Percentiles rank a stretch among this genome's conserved stretches.
phyloP scores from a whole-genome alignment of 92 coral and sea anemone genomes.

The Zoanthus gigantus region DNA sequence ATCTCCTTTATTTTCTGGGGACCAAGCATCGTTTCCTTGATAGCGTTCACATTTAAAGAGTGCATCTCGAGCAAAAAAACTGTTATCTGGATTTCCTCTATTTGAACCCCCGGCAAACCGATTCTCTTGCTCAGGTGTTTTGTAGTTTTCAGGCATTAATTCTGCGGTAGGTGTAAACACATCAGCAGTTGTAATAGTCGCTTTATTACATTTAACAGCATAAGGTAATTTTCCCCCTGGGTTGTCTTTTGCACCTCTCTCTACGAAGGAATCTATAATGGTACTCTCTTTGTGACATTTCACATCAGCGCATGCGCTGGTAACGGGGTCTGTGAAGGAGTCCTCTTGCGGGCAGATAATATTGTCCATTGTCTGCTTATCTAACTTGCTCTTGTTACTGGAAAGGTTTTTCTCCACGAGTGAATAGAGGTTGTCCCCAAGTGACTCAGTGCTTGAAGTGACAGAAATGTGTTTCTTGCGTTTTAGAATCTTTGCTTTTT shows the following conservation, averaged over 20 bases:
- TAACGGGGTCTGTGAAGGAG: background rate
- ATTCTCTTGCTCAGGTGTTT: background rate
- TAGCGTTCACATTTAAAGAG: background rate
- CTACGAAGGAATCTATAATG: background rate
- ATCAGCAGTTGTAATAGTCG: background rate
- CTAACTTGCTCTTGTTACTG: background rate
- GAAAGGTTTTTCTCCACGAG: background rate
- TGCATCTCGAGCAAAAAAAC: background rate
- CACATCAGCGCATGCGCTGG: background rate
- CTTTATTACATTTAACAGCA: background rate
- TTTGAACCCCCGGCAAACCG: background rate
- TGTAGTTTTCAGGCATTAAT: background rate
- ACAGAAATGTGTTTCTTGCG: background rate
- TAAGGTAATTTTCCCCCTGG: background rate
- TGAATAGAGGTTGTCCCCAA: background rate
- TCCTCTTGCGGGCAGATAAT: background rate
- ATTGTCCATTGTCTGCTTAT: background rate
- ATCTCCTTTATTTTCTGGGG: background rate
- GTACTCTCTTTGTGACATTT: background rate
- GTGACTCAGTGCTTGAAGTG: slow-evolving; percentile 14
- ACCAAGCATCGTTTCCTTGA: background rate
- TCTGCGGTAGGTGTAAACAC: background rate
- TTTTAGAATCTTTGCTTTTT: slow-evolving; percentile 16
- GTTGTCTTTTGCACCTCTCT: background rate
- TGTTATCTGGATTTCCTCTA: background rate